A percentile compares a stretch with the other conserved stretches of the same genome.
Conservation (phyloP, 2,888 invertebrate species). For the Acanthopleura granulata region DNA sequence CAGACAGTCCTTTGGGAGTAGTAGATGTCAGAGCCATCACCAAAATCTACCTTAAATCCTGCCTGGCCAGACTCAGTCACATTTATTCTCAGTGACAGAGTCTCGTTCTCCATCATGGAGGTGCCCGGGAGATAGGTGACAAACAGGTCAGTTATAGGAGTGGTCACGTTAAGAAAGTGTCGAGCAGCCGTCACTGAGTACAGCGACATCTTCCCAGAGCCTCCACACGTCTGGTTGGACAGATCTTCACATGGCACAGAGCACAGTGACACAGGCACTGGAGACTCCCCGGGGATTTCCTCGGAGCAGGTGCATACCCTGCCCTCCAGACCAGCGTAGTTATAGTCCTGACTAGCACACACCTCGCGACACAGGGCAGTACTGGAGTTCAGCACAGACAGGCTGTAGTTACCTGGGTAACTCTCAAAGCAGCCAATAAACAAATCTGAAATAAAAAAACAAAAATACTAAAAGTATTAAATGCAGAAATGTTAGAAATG, state of each 20-base stretch:
- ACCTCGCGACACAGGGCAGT: neutral
- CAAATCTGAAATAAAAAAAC: neutral
- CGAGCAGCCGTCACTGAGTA: conserved; percentile 14
- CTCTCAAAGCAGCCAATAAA: conserved; percentile 14
- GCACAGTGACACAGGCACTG: conserved; percentile 8
- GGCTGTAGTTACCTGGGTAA: neutral
- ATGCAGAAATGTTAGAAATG: neutral
- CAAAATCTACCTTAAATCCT: conserved; percentile 30
- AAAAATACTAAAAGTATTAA: neutral
- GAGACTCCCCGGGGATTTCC: neutral
- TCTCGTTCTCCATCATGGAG: conserved; percentile 22
- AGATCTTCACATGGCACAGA: neutral
- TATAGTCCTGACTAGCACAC: neutral
- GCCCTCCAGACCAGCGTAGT: conserved; percentile 5
- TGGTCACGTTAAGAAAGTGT: conserved; percentile 27
- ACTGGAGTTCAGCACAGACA: neutral
- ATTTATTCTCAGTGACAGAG: conserved; percentile 22
- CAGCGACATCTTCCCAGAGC: conserved; percentile 17
- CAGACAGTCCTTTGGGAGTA: conserved; percentile 24
- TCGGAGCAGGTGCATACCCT: conserved; percentile 23
- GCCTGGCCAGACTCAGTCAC: conserved; percentile 26
- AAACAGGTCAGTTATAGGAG: conserved; percentile 18
- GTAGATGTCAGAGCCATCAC: conserved; percentile 20
- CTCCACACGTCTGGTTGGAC: conserved; percentile 21
- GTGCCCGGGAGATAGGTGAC: conserved; percentile 23